phyloP scores from a whole-genome alignment of 2,888 invertebrate genomes.

The Agrotis puta region DNA sequence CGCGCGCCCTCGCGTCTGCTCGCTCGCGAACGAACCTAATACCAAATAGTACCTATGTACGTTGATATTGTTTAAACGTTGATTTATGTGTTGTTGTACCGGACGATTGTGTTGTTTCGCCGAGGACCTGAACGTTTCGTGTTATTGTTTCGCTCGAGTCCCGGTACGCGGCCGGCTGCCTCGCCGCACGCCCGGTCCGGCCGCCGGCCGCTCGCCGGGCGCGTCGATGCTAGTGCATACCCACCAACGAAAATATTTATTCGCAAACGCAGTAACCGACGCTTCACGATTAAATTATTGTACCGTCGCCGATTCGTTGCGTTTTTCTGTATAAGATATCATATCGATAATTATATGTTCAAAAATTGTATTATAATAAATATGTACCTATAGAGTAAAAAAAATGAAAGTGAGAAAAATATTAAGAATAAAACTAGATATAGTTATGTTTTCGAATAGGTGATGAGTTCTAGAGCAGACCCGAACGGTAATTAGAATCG shows the following conservation, averaged over 20 bases:
- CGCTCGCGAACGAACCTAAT: conserved; percentile 77
- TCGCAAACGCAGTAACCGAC: conserved; percentile 87
- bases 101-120: conserved; percentile 77
- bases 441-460: conserved; percentile 89
- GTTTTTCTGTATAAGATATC: conserved; percentile 89
- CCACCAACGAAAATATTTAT: conserved; percentile 87
- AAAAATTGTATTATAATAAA: conserved; percentile 90
- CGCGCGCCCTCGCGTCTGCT: conserved; percentile 63
- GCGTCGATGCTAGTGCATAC: conserved; percentile 69
- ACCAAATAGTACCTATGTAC: conserved; percentile 88
- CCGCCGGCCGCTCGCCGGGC: conserved; percentile 49
- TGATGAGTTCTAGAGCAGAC: conserved; percentile 85
- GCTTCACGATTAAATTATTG: conserved; percentile 87
- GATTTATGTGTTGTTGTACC: conserved; percentile 85
- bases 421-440: conserved; percentile 89
- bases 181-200: conserved; percentile 40
- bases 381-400: conserved; percentile 90
- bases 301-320: conserved; percentile 89
- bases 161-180: conserved; percentile 60
- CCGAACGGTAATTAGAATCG: conserved; percentile 84
- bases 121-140: conserved; percentile 68
- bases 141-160: conserved; percentile 62
- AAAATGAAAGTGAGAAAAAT: conserved; percentile 91
- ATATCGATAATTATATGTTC: conserved; percentile 91
- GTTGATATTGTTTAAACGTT: conserved; percentile 87